Conservation (phyloP, 1,140 invertebrate species). For the Drosophila parvula region DNA sequence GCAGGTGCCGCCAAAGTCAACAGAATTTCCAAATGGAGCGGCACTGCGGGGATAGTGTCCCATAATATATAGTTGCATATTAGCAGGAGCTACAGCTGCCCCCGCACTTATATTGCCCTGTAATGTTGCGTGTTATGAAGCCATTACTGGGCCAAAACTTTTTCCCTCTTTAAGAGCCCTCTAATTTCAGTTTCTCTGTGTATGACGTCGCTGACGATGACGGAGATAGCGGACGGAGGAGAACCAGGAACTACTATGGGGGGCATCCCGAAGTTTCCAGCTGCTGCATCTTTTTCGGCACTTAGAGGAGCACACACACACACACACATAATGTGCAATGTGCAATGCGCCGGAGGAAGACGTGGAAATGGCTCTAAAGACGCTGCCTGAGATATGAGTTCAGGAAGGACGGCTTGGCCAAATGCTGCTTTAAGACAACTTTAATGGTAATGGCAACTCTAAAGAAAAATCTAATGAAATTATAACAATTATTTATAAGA, state of each 20-base stretch:
- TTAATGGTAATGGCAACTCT: neutral
- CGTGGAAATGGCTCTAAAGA: conserved; percentile 38
- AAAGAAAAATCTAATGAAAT: neutral
- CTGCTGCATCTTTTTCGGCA: conserved; percentile 52
- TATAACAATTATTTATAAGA: neutral
- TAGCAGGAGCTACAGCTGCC: conserved; percentile 59
- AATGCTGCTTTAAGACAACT: neutral
- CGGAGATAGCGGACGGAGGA: conserved; percentile 12
- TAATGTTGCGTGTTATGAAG: conserved; percentile 82
- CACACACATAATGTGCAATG: conserved; percentile 40
- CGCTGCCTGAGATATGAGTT: conserved; percentile 45
- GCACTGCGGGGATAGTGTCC: conserved; percentile 37
- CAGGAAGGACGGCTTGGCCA: conserved; percentile 18
- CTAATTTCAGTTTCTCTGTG: conserved; percentile 55
- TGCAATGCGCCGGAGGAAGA: conserved; percentile 25
- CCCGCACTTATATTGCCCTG: conserved; percentile 63
- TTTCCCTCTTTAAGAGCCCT: conserved; percentile 75
- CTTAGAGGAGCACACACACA: conserved; percentile 45
- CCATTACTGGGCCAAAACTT: conserved; percentile 74
- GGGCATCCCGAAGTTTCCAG: conserved; percentile 27
- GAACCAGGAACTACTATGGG: conserved; percentile 1
- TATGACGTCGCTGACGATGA: conserved; percentile 44
- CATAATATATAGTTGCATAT: conserved; percentile 81
- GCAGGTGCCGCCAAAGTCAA: conserved; percentile 72
- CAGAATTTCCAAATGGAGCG: conserved; percentile 25